Evolutionary conservation across 2,888 invertebrate genomes (phyloP), one percentile per base, ranked within the genome.

Genomic region (Lutraria lutraria): DNA sequence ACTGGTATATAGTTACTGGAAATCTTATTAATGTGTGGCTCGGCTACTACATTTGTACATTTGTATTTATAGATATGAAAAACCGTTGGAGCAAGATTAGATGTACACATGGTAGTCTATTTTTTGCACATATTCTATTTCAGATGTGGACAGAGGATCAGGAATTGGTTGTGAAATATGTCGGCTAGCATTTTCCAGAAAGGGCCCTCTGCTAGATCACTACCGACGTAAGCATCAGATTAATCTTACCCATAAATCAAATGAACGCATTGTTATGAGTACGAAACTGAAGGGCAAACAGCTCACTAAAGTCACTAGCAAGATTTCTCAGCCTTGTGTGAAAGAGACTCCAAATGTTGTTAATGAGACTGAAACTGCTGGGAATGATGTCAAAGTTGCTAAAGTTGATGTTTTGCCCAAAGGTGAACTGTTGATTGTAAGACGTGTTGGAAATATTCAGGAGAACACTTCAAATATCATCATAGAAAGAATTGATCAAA

Each of bases 111-210:
- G 43, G 43, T 43, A 43, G 8, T 43, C 43, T 43, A 43, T 43
- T 43, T 43, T 43, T 43, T 43, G 43, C 43, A 43, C 8, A 43
- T 43, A 3, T 31, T 84, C 16, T n/a, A n/a, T 81, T 86, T 34
- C 72, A 86, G 86, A 86, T 81, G 72, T 81, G 60, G 86, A 81
- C 60, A 21, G 80, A 43, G 91, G 92, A 10, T 81, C 79, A 13
- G 86, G 90, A 6, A 85, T 88, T 76, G 92, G 92, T 19, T 95
- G 95, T 90, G 93, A 93, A 53, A 85, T 95, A 25, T 95, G 95
- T 88, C 90, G 89, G 12, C 82, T 92, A 8, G 89, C 92, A 13
- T 95, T 93, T 88, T 93, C 94, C 21, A 90, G 94, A 60, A 92
- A 93, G 76, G 81, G 84, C 25, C 83, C 94, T 15, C 88, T 95